Conservation (phyloP, 2,113 vertebrate genomes). For the Sula dactylatra region DNA sequence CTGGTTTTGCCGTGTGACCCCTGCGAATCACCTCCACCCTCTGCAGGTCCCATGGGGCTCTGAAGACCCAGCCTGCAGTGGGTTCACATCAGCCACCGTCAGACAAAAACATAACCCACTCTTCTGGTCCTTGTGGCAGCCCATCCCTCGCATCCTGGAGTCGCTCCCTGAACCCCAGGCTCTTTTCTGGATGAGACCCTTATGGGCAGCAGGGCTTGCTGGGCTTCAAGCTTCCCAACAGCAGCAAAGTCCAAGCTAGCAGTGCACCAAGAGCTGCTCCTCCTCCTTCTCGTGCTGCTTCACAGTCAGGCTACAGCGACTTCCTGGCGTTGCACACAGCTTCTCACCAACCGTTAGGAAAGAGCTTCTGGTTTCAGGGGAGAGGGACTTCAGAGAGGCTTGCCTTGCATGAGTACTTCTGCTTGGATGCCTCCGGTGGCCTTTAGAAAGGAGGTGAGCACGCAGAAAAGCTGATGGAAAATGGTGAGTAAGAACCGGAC, state of each 20-base stretch:
- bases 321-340: constrained; percentile 23
- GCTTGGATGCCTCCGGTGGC: neutral
- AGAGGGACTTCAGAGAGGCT: neutral
- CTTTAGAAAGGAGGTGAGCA: neutral
- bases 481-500: constrained; percentile 35
- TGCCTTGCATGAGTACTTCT: neutral
- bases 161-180: neutral
- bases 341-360: neutral
- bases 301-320: neutral
- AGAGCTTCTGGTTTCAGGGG: neutral
- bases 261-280: neutral
- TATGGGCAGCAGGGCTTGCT: neutral
- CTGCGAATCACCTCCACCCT: accelerated
- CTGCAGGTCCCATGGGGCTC: neutral
- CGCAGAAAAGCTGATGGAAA: neutral
- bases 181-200: neutral
- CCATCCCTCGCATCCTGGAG: accelerated
- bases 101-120: accelerated
- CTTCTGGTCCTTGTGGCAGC: accelerated
- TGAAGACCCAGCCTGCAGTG: neutral
- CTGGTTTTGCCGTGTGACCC: neutral
- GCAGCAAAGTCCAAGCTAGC: neutral
- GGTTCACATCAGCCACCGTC: accelerated
- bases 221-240: neutral
- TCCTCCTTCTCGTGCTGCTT: neutral